Conservation (phyloP, 2,797 vertebrate genomes). For the Craterocephalus amniculus region DNA sequence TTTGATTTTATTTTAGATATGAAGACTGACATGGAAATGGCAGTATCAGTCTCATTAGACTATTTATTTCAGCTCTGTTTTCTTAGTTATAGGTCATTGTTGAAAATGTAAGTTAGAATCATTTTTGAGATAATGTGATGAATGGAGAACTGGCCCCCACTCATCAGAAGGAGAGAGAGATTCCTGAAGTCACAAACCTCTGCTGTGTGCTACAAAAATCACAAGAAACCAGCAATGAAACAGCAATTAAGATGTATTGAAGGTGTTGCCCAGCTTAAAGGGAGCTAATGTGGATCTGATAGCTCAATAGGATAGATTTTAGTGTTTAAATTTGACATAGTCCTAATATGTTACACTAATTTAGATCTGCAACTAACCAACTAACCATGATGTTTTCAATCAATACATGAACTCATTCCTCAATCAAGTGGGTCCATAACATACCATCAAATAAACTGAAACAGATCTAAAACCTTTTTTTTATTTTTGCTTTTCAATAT, state of each 20-base stretch:
- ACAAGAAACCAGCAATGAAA: conserved; percentile 13
- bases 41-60: conserved; percentile 36
- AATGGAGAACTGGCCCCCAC: neutral
- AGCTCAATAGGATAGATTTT: conserved; percentile 14
- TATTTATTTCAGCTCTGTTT: conserved; percentile 61
- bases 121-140: neutral
- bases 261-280: conserved; percentile 43
- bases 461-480: neutral
- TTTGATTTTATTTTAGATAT: conserved; percentile 10
- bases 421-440: neutral
- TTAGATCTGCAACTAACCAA: neutral
- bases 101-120: conserved; percentile 16
- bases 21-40: conserved; percentile 38
- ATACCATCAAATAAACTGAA: neutral
- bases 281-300: conserved; percentile 4
- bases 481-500: neutral
- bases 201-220: conserved; percentile 7
- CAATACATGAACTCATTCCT: neutral
- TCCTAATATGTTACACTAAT: conserved; percentile 1
- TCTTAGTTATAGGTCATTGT: neutral
- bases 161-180: neutral
- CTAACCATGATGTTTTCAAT: neutral
- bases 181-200: neutral
- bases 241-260: conserved; percentile 6
- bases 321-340: conserved; percentile 22